Percentiles rank a stretch among this genome's conserved stretches.
These are phyloP conservation scores for Acrossocheilus fasciatus DNA, from an alignment of 2,797 vertebrate species.

Conservation along the genomic window DNA sequence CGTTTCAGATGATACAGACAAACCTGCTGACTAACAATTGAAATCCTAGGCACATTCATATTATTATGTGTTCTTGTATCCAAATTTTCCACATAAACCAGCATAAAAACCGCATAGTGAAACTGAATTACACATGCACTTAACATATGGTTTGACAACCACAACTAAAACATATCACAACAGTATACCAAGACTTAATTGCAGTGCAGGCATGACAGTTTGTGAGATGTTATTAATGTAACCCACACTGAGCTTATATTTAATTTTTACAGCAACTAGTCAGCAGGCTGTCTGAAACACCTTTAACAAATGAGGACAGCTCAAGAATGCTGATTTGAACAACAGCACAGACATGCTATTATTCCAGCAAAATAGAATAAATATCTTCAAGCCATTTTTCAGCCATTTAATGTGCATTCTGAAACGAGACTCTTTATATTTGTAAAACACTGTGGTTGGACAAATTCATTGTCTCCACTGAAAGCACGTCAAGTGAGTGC, in stretches of 20 bases:
- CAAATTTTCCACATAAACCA: not conserved
- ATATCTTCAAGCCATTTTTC: not conserved
- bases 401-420: not conserved
- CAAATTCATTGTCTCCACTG: not conserved
- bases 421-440: not conserved
- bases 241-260: conserved; percentile 23
- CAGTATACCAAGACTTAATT: conserved; percentile 41
- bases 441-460: not conserved
- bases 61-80: not conserved
- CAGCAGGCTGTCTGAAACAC: conserved; percentile 28
- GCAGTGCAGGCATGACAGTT: conserved; percentile 37
- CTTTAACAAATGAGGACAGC: conserved; percentile 21
- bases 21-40: not conserved
- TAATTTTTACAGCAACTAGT: conserved; percentile 32
- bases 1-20: not conserved
- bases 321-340: not conserved
- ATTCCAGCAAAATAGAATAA: conserved; percentile 14
- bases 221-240: conserved; percentile 33
- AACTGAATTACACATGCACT: conserved; percentile 12
- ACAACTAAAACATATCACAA: conserved; percentile 54
- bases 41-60: not conserved
- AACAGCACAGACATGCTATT: conserved; percentile 1
- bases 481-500: not conserved
- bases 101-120: not conserved
- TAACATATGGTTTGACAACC: conserved; percentile 36